Percentiles rank a stretch among this genome's conserved stretches.
These are phyloP conservation scores for Lycaena phlaeas DNA, from an alignment of 2,888 invertebrate genomes.

Conservation along the genomic window DNA sequence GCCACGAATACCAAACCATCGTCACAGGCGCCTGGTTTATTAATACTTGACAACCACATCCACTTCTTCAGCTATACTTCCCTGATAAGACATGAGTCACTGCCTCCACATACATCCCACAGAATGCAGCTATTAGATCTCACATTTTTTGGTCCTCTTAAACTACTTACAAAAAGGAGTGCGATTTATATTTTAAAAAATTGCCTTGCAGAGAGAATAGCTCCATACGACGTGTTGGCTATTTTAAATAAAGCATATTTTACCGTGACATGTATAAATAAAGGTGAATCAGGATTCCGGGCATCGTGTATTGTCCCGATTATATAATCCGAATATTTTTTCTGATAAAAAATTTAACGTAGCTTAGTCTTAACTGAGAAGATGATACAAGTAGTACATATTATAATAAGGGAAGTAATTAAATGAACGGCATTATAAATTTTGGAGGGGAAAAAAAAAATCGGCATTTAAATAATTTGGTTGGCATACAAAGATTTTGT, in stretches of 20 bases:
- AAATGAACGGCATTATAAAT: no score
- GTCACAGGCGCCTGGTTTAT: conserved; percentile 17
- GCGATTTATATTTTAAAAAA: conserved; percentile 6
- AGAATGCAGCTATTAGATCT: conserved; percentile 25
- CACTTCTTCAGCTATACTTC: conserved; percentile 16
- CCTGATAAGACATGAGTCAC: no score
- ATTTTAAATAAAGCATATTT: conserved; percentile 15
- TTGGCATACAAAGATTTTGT: no score
- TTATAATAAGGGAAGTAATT: no score
- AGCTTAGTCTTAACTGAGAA: no score
- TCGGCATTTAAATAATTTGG: no score
- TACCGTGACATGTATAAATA: conserved; percentile 18
- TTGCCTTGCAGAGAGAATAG: conserved; percentile 13
- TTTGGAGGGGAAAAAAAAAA: no score
- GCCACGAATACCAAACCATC: conserved; percentile 19
- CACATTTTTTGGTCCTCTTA: conserved; percentile 14
- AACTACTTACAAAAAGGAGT: conserved; percentile 1
- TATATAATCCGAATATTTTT: conserved; percentile 16
- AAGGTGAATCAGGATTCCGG: conserved; percentile 19
- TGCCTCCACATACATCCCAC: conserved; percentile 24
- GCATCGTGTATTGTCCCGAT: conserved; percentile 19
- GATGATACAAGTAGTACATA: no score
- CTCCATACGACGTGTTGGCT: conserved; percentile 15
- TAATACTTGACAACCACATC: conserved; percentile 21
- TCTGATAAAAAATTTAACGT: conserved; percentile 17